These are phyloP conservation scores for Herminia tarsipennalis DNA, from an alignment of 2,888 invertebrate species.

Conservation along the genomic window DNA sequence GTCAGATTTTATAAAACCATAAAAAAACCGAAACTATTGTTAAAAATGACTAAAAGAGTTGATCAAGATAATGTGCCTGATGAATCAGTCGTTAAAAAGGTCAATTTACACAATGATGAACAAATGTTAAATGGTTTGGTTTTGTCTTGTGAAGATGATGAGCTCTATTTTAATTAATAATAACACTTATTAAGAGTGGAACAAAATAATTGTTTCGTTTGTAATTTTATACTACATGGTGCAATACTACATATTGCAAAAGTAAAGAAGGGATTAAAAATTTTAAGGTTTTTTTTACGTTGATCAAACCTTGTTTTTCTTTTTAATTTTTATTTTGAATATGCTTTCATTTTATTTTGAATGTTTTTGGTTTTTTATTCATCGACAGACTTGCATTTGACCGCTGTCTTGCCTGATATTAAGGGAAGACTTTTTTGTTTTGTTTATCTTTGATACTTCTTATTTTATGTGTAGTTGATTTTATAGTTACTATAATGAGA, in stretches of 20 bases:
- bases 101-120: conserved; percentile 3
- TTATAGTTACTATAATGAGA: background rate
- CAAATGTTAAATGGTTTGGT: background rate
- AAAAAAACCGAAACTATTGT: conserved; percentile 5
- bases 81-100: conserved; percentile 1
- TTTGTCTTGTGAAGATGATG: background rate
- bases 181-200: background rate
- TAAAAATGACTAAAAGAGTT: conserved; percentile 4
- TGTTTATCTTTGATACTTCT: background rate
- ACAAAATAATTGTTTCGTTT: background rate
- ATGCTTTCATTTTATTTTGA: background rate
- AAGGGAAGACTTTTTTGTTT: too few relatives aligned
- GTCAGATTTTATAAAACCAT: conserved; percentile 8
- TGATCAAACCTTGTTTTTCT: background rate
- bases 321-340: too few relatives aligned
- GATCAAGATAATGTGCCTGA: conserved; percentile 6
- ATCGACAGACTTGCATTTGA: background rate
- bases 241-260: background rate
- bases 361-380: too few relatives aligned
- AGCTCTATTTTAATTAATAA: background rate
- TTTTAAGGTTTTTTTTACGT: background rate
- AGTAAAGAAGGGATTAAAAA: background rate
- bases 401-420: too few relatives aligned
- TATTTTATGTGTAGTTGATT: background rate
- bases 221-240: background rate